Base-by-base conservation (phyloP, 2,113 vertebrate species). In the Calidris pugnax region DNA sequence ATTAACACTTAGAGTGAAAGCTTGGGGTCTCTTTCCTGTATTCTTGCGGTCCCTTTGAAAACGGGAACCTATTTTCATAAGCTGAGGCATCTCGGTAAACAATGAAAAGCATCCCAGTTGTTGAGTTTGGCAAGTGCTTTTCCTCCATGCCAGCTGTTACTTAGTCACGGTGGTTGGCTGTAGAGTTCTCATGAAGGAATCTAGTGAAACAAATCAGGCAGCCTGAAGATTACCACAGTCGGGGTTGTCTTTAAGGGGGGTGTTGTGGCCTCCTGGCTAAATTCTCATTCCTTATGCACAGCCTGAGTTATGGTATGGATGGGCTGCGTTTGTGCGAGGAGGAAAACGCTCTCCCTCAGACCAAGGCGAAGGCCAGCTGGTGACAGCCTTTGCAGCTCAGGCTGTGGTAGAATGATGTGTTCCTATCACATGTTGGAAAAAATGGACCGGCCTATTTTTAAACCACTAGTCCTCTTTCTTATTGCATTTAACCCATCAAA, bases 191-290 rank as follows among this genome's bases (percentile, higher is more conserved):
- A 3, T 68, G 68, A 72, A 91, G 57, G 83, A 90, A 92, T 91
- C 69, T 23, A 82, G 76, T 72, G 80, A 92, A 94, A 96, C 83
- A 69, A 96, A 94, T 94, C 26, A 30, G 80, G 73, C 90, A 96
- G 86, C 53, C 35, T 92, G 48, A 84, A 64, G 60, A 57, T 87
- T 72, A n/a, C 69, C 56, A 32, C 30, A 68, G 63, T 62, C 32
- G 24, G 21, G 23, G 20, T 19, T 77, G 23, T 68, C 53, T 90
- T 77, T 56, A 26, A 28, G 56, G 6, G 24, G 9, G 3, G 1
- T 18, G 28, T 90, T 67, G 33, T 77, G 51, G 35, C 19, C 27
- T 83, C 11, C 32, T 72, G 69, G 35, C 17, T 72, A 39, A 63
- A 45, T 50, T 68, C 0, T 72, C 22, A 45, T 90, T 88, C 51